These are phyloP conservation scores for Lydus trimaculatus DNA, from an alignment of 2,888 invertebrate species.

Conservation along the genomic window DNA sequence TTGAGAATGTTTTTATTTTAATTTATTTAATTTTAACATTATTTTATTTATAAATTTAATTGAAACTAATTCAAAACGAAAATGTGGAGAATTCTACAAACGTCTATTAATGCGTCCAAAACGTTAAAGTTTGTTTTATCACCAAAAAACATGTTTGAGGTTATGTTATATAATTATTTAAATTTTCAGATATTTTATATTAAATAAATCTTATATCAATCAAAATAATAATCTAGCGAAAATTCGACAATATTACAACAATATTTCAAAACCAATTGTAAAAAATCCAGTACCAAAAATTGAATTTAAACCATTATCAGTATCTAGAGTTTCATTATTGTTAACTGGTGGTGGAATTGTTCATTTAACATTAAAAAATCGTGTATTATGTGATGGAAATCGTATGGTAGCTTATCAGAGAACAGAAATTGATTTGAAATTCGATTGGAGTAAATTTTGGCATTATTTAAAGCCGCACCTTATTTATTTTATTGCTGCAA, in stretches of 20 bases:
- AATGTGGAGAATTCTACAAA: constrained; percentile 20
- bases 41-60: background rate
- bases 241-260: constrained; percentile 6
- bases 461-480: constrained; percentile 78
- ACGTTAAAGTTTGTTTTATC: constrained; percentile 12
- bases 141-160: constrained; percentile 9
- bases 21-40: background rate
- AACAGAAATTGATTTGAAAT: constrained; percentile 66
- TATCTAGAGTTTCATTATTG: constrained; percentile 31
- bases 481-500: constrained; percentile 77
- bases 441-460: constrained; percentile 82
- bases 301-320: constrained; percentile 2
- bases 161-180: constrained; percentile 23
- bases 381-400: constrained; percentile 46
- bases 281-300: background rate
- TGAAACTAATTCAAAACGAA: background rate
- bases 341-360: constrained; percentile 37
- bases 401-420: constrained; percentile 53
- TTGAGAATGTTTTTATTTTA: background rate
- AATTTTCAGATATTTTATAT: constrained; percentile 15
- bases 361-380: constrained; percentile 40
- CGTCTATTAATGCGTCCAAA: constrained; percentile 10
- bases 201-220: constrained; percentile 10
- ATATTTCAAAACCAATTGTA: background rate
- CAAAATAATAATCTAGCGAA: constrained; percentile 9